Evolutionary conservation across 2,888 invertebrate genomes (phyloP).

Genomic region (Perdita meconis): DNA sequence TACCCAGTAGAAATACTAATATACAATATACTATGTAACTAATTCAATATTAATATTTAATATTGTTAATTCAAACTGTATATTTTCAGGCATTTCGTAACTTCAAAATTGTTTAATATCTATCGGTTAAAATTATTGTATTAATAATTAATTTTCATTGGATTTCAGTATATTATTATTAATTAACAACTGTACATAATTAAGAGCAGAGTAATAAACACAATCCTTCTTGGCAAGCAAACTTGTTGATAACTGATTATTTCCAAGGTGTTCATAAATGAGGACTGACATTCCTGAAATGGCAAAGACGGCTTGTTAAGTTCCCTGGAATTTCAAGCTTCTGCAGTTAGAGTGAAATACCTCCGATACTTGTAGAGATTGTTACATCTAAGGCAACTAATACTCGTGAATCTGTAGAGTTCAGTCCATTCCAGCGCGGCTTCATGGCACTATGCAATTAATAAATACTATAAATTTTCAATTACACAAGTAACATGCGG

Average conservation of each 20-base stretch:
- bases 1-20: too few species aligned
- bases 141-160: too few species aligned
- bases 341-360: conserved; percentile 53
- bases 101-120: too few species aligned
- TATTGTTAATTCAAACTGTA: too few species aligned
- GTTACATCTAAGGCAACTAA: conserved; percentile 55
- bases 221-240: background rate
- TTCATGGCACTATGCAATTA: conserved; percentile 27
- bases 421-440: conserved; percentile 42
- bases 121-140: too few species aligned
- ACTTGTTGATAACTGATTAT: conserved; percentile 31
- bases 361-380: conserved; percentile 66
- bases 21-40: too few species aligned
- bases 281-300: conserved; percentile 57
- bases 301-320: conserved; percentile 63
- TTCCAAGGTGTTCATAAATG: conserved; percentile 58
- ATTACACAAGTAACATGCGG: too few species aligned
- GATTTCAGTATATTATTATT: background rate
- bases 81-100: too few species aligned
- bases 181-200: background rate
- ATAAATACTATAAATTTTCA: conserved; percentile 13
- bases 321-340: conserved; percentile 52
- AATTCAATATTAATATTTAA: too few species aligned
- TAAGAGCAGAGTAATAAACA: background rate
- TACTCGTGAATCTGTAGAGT: conserved; percentile 42